These are phyloP conservation scores for Heliconius nattereri DNA, from an alignment of 1,140 invertebrate genomes.

Conservation along the genomic window DNA sequence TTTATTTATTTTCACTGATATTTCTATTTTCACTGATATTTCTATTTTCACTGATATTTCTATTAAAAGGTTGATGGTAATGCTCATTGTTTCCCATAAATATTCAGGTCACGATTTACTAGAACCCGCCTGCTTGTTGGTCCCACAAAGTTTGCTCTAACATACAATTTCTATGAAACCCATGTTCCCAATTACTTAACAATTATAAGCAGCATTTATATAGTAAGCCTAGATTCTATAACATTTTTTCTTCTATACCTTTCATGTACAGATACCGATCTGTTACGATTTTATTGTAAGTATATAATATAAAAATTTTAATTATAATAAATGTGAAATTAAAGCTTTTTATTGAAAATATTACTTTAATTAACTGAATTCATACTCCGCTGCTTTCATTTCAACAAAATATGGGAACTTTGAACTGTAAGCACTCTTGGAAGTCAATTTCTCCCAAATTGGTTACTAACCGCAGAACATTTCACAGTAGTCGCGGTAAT, in stretches of 20 bases:
- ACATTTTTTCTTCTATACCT: no score
- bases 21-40: background rate
- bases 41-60: background rate
- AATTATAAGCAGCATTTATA: background rate
- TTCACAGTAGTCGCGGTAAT: background rate
- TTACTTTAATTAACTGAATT: background rate
- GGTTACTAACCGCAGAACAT: background rate
- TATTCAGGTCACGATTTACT: background rate
- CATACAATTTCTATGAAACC: background rate
- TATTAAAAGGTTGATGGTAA: background rate
- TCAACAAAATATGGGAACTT: background rate
- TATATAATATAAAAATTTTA: no score
- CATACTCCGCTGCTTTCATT: background rate
- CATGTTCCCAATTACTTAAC: background rate
- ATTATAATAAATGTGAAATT: no score
- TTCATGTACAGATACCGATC: no score
- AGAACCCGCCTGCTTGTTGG: background rate
- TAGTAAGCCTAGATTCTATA: background rate
- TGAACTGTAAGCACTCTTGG: background rate
- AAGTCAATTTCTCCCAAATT: background rate
- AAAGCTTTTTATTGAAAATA: background rate
- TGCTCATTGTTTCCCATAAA: background rate
- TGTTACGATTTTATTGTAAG: no score
- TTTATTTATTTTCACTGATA: background rate
- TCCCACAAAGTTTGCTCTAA: background rate